phyloP scores from a whole-genome alignment of 2,797 vertebrate species.

The Acipenser oxyrinchus region DNA sequence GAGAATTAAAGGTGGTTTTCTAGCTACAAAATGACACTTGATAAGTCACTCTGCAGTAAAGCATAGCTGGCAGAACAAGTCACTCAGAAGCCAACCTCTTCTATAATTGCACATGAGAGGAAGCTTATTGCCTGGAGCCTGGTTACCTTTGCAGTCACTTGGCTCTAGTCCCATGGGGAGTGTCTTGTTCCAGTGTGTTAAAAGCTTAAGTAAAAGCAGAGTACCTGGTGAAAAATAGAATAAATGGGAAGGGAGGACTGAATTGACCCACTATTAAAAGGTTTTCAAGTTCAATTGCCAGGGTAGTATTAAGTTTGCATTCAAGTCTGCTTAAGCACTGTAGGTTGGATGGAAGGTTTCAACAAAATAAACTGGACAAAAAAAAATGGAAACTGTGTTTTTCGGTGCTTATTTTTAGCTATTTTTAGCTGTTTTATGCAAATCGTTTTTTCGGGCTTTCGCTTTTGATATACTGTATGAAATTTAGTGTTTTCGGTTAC shows the following conservation, averaged over 20 bases:
- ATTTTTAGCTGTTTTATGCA: no score
- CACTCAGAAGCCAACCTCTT: conserved; percentile 17
- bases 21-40: conserved; percentile 28
- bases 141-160: conserved; percentile 16
- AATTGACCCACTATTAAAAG: not conserved
- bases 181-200: conserved; percentile 4
- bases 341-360: no score
- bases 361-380: no score
- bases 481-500: no score
- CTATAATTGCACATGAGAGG: conserved; percentile 30
- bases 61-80: conserved; percentile 22
- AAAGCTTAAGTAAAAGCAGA: conserved; percentile 9
- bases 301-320: not conserved
- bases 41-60: conserved; percentile 27
- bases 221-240: not conserved
- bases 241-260: not conserved
- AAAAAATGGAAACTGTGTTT: no score
- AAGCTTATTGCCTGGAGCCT: conserved; percentile 18
- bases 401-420: no score
- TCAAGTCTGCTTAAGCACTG: no score
- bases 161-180: not conserved
- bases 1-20: conserved; percentile 25
- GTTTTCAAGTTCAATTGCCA: not conserved
- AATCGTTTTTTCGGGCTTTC: no score
- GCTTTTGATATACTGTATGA: no score